Evolutionary conservation across 2,113 vertebrate genomes (phyloP).

Genomic region (Forbesichthys agassizii): DNA sequence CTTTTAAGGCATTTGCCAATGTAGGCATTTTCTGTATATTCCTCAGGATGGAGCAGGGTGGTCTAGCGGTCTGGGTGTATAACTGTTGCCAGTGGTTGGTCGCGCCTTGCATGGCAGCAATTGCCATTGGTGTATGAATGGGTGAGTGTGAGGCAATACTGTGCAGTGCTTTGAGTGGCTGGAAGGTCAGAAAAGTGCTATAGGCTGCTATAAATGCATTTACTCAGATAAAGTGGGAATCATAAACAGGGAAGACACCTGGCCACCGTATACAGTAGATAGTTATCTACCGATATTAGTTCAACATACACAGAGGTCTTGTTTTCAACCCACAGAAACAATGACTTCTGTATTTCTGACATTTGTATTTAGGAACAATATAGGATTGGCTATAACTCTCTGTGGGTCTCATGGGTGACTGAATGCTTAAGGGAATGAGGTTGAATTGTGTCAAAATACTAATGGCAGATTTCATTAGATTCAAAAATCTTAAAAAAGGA

Average conservation of each 20-base stretch:
- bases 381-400: background rate
- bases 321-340: background rate
- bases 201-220: background rate
- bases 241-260: slow-evolving; percentile 26
- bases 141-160: too few relatives aligned
- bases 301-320: background rate
- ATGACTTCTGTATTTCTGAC: background rate
- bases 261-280: slow-evolving; percentile 15
- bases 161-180: too few relatives aligned
- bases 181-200: too few relatives aligned
- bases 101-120: too few relatives aligned
- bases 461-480: background rate
- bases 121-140: too few relatives aligned
- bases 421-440: background rate
- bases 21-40: background rate
- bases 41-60: too few relatives aligned
- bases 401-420: background rate
- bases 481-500: background rate
- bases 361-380: background rate
- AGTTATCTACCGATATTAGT: too few relatives aligned
- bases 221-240: slow-evolving; percentile 29
- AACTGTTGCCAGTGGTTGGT: too few relatives aligned
- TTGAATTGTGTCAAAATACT: background rate
- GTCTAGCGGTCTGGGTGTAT: too few relatives aligned
- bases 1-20: slow-evolving; percentile 5